Evolutionary conservation across 2,888 invertebrate species (phyloP).

Genomic region (Subacronicta megacephala): DNA sequence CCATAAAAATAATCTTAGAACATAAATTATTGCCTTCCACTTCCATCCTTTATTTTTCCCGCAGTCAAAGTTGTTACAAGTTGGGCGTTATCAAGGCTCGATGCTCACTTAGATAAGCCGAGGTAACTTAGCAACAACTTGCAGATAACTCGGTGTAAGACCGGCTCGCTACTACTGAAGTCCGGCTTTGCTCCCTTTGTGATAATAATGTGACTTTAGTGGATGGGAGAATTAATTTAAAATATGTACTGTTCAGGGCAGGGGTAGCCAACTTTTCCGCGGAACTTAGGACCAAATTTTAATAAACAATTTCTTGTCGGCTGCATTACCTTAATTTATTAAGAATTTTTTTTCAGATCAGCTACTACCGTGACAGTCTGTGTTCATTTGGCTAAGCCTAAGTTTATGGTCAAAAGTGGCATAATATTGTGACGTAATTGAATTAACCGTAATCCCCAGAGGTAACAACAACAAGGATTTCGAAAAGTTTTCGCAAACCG

Average conservation of each 20-base stretch:
- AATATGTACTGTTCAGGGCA: too few relatives aligned
- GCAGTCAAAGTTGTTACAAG: constrained; percentile 34
- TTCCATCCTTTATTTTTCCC: constrained; percentile 23
- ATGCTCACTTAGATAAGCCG: constrained; percentile 48
- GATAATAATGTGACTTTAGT: constrained; percentile 45
- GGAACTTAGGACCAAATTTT: too few relatives aligned
- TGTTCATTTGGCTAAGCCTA: too few relatives aligned
- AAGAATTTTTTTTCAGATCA: too few relatives aligned
- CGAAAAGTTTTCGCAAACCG: background rate
- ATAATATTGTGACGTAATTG: background rate
- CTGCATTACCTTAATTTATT: too few relatives aligned
- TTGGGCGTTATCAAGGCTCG: constrained; percentile 46
- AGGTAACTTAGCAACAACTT: constrained; percentile 52
- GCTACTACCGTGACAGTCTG: too few relatives aligned
- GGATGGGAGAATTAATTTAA: constrained; percentile 1
- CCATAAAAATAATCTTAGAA: too few relatives aligned
- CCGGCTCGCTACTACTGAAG: constrained; percentile 31
- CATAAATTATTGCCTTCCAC: constrained; percentile 33
- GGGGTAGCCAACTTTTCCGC: too few relatives aligned
- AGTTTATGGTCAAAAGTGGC: too few relatives aligned
- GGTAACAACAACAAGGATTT: constrained; percentile 6
- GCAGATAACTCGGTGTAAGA: constrained; percentile 45
- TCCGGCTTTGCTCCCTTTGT: constrained; percentile 37
- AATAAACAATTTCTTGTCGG: too few relatives aligned
- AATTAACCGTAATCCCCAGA: constrained; percentile 3